phyloP scores from a whole-genome alignment of 2,888 invertebrate genomes.

The Junonia oenone region DNA sequence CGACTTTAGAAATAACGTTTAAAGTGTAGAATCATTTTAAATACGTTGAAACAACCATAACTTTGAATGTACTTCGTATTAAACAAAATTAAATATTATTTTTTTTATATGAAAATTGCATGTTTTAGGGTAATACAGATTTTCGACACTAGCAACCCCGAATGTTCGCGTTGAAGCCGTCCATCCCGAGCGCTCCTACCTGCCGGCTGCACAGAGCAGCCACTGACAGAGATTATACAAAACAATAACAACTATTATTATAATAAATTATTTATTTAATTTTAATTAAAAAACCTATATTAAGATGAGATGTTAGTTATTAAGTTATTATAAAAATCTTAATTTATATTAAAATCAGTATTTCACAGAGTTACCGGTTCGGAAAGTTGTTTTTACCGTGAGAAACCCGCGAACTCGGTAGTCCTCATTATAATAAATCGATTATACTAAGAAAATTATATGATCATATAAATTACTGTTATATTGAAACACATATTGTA shows the following conservation, averaged over 20 bases:
- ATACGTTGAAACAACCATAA: neutral
- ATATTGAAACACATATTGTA: neutral
- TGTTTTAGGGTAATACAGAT: constrained; percentile 7
- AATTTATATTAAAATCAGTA: neutral
- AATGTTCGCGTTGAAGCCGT: constrained; percentile 64
- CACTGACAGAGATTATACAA: constrained; percentile 24
- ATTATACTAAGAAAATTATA: neutral
- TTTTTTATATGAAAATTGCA: neutral
- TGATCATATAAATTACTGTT: neutral
- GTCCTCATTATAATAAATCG: neutral
- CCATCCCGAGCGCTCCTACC: constrained; percentile 60
- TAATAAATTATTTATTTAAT: neutral
- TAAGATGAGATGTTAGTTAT: neutral
- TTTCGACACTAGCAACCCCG: constrained; percentile 44
- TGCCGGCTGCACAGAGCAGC: constrained; percentile 46
- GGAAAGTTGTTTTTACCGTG: neutral
- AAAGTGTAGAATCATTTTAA: neutral
- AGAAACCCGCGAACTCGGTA: neutral
- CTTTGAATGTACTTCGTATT: neutral
- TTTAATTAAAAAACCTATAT: neutral
- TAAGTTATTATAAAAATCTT: neutral
- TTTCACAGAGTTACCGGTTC: neutral
- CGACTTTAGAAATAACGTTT: constrained; percentile 3
- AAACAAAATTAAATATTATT: neutral
- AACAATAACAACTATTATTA: neutral